Conservation (phyloP, 2,888 invertebrate species). For the Netelia fuscicornis region DNA sequence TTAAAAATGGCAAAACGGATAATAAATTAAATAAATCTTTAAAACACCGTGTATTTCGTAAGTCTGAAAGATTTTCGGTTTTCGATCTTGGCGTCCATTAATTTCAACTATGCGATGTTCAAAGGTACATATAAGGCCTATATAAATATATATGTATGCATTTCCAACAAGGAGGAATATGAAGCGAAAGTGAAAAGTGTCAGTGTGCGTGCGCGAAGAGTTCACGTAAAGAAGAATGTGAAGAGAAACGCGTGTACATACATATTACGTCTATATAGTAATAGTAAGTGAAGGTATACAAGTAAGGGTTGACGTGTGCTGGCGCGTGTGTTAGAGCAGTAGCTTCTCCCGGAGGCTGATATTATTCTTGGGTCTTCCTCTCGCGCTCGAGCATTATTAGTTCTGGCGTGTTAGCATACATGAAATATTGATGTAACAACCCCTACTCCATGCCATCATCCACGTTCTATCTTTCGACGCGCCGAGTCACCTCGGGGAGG, state of each 20-base stretch:
- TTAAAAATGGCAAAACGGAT: too few species aligned
- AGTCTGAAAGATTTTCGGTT: neutral
- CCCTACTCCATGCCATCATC: constrained; percentile 64
- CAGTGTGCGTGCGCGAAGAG: too few species aligned
- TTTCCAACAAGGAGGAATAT: neutral
- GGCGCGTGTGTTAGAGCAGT: constrained; percentile 36
- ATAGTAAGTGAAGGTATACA: neutral
- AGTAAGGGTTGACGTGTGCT: constrained; percentile 25
- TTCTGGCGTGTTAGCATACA: constrained; percentile 85
- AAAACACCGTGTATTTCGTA: neutral
- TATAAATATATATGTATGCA: neutral
- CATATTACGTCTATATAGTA: neutral
- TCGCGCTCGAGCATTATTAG: constrained; percentile 83
- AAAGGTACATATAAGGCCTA: neutral
- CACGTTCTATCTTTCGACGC: constrained; percentile 52
- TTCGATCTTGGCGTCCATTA: neutral
- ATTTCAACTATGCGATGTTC: neutral
- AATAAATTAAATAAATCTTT: too few species aligned
- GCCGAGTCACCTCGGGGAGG: constrained; percentile 5
- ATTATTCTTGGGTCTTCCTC: constrained; percentile 84
- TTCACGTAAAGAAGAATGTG: constrained; percentile 1
- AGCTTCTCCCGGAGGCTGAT: constrained; percentile 76
- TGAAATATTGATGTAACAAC: constrained; percentile 85
- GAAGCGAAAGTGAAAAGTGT: neutral
- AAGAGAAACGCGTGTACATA: neutral